These are phyloP conservation scores for Clinocottus analis DNA, from an alignment of 2,113 vertebrate genomes.

Conservation along the genomic window DNA sequence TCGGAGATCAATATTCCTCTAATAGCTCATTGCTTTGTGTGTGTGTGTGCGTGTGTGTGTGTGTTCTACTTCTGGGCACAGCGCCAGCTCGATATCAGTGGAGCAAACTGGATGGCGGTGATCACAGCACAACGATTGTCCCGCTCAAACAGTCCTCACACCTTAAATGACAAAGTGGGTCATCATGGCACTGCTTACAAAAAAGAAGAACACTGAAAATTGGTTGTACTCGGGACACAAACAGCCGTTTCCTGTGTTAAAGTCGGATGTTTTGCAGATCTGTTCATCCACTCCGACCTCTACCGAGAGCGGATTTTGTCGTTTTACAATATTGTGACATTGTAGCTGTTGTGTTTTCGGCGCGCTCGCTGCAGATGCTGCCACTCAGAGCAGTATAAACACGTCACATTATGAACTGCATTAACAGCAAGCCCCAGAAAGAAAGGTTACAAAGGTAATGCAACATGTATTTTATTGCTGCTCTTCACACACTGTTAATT, in stretches of 20 bases:
- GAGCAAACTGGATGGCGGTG: constrained; percentile 16
- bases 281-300: background rate
- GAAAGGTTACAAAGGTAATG: too few species aligned
- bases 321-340: background rate
- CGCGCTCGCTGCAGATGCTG: background rate
- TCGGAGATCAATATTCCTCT: constrained; percentile 62
- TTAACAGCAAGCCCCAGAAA: too few species aligned
- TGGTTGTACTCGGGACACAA: too few species aligned
- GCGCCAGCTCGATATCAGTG: constrained; percentile 39
- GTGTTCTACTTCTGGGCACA: constrained; percentile 45
- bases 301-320: too few species aligned
- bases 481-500: background rate
- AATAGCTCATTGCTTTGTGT: constrained; percentile 53
- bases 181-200: too few species aligned
- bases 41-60: too few species aligned
- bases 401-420: background rate
- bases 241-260: background rate
- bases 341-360: background rate
- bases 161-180: background rate
- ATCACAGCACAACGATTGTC: constrained; percentile 22
- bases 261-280: background rate
- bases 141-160: background rate
- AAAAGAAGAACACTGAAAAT: background rate
- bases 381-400: background rate
- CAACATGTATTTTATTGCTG: too few species aligned